Conservation (phyloP, 1,140 invertebrate genomes). For the Drosophila navojoa region DNA sequence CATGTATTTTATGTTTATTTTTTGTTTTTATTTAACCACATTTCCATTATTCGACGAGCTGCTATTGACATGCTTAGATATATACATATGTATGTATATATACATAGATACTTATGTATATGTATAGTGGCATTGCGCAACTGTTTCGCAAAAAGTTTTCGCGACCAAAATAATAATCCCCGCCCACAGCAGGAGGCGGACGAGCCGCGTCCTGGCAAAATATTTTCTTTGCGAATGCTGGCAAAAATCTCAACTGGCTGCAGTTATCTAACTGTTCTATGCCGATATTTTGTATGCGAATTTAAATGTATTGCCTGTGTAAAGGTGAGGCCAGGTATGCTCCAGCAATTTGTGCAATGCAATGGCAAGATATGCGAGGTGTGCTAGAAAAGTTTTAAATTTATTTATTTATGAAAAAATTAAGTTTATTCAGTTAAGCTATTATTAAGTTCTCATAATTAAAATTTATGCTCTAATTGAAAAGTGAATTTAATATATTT, state of each 20-base stretch:
- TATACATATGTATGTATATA: neutral
- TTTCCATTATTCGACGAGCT: conserved; percentile 27
- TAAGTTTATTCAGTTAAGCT: too few relatives aligned
- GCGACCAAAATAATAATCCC: conserved; percentile 36
- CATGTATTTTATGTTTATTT: conserved; percentile 10
- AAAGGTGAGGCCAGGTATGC: neutral
- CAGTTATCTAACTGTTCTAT: conserved; percentile 29
- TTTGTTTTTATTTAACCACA: conserved; percentile 20
- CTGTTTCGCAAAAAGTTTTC: conserved; percentile 33
- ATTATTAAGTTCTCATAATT: too few relatives aligned
- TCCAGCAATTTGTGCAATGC: neutral
- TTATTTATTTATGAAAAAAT: too few relatives aligned
- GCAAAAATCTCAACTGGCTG: conserved; percentile 37
- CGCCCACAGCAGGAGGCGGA: neutral
- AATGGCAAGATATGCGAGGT: conserved; percentile 7
- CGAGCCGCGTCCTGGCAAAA: neutral
- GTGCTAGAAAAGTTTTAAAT: neutral
- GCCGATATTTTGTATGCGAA: conserved; percentile 19
- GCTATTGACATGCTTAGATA: conserved; percentile 25
- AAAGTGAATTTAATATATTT: too few relatives aligned
- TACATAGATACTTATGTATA: neutral
- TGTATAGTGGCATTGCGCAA: conserved; percentile 28
- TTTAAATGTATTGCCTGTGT: conserved; percentile 14
- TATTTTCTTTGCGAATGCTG: conserved; percentile 39
- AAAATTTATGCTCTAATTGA: too few relatives aligned